These are phyloP conservation scores for Poecilia gillii DNA, from an alignment of 2,797 vertebrate genomes.

Conservation along the genomic window DNA sequence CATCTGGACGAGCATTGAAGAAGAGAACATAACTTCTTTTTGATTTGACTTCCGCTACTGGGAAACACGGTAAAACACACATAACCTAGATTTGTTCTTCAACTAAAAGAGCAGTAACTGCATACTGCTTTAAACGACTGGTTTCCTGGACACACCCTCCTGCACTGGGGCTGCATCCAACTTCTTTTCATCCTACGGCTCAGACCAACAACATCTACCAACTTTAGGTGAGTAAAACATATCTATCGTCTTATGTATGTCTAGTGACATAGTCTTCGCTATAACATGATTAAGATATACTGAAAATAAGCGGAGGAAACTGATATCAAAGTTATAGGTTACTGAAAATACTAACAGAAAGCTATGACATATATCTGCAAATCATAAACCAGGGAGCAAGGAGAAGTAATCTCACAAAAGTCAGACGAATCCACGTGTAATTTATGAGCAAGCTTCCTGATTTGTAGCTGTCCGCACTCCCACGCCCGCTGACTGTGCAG, in stretches of 20 bases:
- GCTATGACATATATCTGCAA: background rate
- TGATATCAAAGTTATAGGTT: background rate
- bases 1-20: constrained; percentile 35
- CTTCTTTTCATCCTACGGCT: constrained; percentile 15
- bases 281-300: background rate
- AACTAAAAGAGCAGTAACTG: background rate
- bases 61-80: constrained; percentile 6
- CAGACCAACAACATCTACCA: constrained; percentile 8
- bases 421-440: constrained; percentile 23
- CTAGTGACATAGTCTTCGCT: background rate
- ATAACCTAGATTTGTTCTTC: background rate
- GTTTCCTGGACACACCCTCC: constrained; percentile 49
- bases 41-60: constrained; percentile 6
- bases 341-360: constrained; percentile 3
- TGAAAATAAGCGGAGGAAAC: background rate
- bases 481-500: background rate
- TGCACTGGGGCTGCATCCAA: constrained; percentile 8
- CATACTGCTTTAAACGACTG: background rate
- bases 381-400: background rate
- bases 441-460: constrained; percentile 41
- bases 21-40: constrained; percentile 20
- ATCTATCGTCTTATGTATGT: constrained; percentile 20
- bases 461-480: background rate
- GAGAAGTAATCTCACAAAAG: background rate
- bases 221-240: constrained; percentile 45